A percentile compares a stretch with the other conserved stretches of the same genome.
Conservation (phyloP, 2,113 vertebrate species). For the Girardinichthys multiradiatus region DNA sequence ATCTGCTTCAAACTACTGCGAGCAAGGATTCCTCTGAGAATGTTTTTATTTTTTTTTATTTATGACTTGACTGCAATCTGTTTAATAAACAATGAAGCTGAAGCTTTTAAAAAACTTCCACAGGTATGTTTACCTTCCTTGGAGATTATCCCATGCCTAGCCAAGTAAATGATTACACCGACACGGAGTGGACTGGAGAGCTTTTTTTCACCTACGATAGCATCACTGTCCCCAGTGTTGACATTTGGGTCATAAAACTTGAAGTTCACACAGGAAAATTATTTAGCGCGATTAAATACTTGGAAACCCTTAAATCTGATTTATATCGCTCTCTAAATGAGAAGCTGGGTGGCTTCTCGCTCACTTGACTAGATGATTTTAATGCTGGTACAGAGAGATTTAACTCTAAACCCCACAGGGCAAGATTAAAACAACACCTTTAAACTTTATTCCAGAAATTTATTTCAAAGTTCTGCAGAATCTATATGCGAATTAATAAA, state of each 20-base stretch:
- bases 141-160: slow-evolving; percentile 19
- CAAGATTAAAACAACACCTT: neutral
- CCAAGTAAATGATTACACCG: slow-evolving; percentile 60
- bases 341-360: slow-evolving; percentile 36
- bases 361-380: neutral
- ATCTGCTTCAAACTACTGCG: neutral
- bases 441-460: neutral
- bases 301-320: slow-evolving; percentile 31
- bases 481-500: slow-evolving; percentile 1
- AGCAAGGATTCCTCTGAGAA: neutral
- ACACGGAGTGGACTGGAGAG: slow-evolving; percentile 46
- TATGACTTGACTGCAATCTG: neutral
- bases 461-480: slow-evolving; percentile 2
- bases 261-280: slow-evolving; percentile 66
- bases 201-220: slow-evolving; percentile 14
- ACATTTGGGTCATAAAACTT: slow-evolving; percentile 59
- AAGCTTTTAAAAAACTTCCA: slow-evolving; percentile 10
- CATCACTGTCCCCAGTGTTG: slow-evolving; percentile 56
- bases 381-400: neutral
- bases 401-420: slow-evolving; percentile 5
- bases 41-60: neutral
- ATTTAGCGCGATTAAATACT: slow-evolving; percentile 48
- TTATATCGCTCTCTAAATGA: slow-evolving; percentile 22
- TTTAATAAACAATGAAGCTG: slow-evolving; percentile 22
- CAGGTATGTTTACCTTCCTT: slow-evolving; percentile 40